These are phyloP conservation scores for Acleris laterana DNA, from an alignment of 2,888 invertebrate genomes.

Conservation along the genomic window DNA sequence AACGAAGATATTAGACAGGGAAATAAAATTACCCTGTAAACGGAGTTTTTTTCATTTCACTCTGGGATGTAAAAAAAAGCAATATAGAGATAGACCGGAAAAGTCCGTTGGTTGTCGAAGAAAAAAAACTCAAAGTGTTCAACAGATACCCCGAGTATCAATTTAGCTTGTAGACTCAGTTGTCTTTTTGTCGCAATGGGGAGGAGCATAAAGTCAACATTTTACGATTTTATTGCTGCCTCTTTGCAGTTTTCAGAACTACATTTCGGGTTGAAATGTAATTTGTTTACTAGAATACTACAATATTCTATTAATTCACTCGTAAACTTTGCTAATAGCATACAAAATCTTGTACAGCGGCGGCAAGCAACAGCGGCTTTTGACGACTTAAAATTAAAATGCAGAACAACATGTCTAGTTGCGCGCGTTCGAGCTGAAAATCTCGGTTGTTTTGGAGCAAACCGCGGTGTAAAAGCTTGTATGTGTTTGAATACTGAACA, in stretches of 20 bases:
- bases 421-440: conserved; percentile 21
- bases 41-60: conserved; percentile 32
- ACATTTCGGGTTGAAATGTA: conserved; percentile 17
- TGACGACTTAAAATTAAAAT: conserved; percentile 25
- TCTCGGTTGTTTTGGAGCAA: conserved; percentile 20
- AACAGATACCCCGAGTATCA: conserved; percentile 28
- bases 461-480: conserved; percentile 32
- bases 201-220: conserved; percentile 18
- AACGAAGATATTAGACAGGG: conserved; percentile 33
- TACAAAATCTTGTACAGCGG: conserved; percentile 22
- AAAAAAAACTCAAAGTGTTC: conserved; percentile 31
- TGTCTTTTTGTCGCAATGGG: conserved; percentile 32
- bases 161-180: conserved; percentile 29
- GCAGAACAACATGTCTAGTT: conserved; percentile 20
- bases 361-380: conserved; percentile 13
- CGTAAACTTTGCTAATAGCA: conserved; percentile 28
- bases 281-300: conserved; percentile 18
- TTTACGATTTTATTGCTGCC: conserved; percentile 21
- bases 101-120: conserved; percentile 17
- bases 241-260: conserved; percentile 12
- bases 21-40: conserved; percentile 35
- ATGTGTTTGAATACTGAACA: conserved; percentile 72
- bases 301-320: conserved; percentile 23
- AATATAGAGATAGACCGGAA: conserved; percentile 32
- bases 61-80: conserved; percentile 33